These are phyloP conservation scores for Gephyroberyx darwinii DNA, from an alignment of 2,797 vertebrate genomes.

Conservation along the genomic window DNA sequence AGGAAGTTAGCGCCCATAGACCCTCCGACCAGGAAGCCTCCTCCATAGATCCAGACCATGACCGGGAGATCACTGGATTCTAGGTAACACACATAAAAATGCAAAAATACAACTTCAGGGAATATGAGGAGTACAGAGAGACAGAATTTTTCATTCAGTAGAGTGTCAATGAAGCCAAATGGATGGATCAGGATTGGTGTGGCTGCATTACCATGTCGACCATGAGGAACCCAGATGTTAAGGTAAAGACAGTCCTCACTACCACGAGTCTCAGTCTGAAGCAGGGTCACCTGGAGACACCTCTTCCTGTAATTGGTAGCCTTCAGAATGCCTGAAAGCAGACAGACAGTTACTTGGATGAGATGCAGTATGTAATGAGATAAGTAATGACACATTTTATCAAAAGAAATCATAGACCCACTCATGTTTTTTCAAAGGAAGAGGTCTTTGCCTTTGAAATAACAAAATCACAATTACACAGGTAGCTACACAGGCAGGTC, in stretches of 20 bases:
- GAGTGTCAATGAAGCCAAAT: neutral
- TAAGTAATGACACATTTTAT: too few relatives aligned
- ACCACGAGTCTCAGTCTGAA: slow-evolving; percentile 71
- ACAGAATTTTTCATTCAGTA: too few relatives aligned
- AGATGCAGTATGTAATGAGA: too few relatives aligned
- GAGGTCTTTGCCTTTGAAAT: too few relatives aligned
- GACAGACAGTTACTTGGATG: neutral
- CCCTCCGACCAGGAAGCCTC: slow-evolving; percentile 85
- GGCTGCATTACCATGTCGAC: slow-evolving; percentile 43
- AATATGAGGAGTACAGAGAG: neutral
- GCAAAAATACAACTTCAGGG: neutral
- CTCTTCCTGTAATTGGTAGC: slow-evolving; percentile 72
- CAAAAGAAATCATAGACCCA: too few relatives aligned
- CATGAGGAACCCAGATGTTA: slow-evolving; percentile 89
- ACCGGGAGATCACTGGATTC: slow-evolving; percentile 88
- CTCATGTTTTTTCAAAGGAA: too few relatives aligned
- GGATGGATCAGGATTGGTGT: neutral
- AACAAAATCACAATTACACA: too few relatives aligned
- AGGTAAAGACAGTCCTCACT: slow-evolving; percentile 87
- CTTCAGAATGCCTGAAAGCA: slow-evolving; percentile 77
- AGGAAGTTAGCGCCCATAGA: slow-evolving; percentile 87
- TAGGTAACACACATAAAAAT: slow-evolving; percentile 35
- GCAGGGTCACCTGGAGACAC: slow-evolving; percentile 80
- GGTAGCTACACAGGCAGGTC: too few relatives aligned
- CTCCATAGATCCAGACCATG: slow-evolving; percentile 93